Evolutionary conservation across 1,140 invertebrate species (phyloP).

Genomic region (Tetranychus urticae): DNA sequence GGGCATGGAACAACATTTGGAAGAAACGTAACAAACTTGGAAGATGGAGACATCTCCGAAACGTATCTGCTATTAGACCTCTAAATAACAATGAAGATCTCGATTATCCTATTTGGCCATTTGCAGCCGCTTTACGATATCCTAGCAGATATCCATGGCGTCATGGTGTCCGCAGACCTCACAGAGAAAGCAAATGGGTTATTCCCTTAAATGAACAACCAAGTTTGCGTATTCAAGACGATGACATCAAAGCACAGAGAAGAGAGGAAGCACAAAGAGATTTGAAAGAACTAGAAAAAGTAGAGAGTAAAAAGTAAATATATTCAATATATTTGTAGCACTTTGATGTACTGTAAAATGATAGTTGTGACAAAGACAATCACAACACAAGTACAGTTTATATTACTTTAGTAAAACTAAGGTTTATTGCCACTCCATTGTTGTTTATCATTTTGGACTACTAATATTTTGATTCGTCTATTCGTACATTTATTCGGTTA

Average conservation of each 20-base stretch:
- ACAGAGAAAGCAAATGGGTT: constrained; percentile 3
- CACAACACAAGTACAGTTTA: no score
- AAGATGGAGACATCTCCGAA: constrained; percentile 17
- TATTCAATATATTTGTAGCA: no score
- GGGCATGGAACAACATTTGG: constrained; percentile 30
- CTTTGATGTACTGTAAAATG: no score
- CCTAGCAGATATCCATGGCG: constrained; percentile 3
- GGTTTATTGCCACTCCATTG: no score
- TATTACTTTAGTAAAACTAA: no score
- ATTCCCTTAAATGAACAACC: constrained; percentile 7
- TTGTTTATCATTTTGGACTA: no score
- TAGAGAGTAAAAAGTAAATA: not conserved
- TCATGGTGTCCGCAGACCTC: not conserved
- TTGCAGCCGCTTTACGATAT: not conserved
- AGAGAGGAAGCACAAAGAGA: not conserved
- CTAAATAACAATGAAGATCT: constrained; percentile 11
- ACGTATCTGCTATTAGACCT: constrained; percentile 11
- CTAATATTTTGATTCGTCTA: no score
- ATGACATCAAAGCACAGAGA: not conserved
- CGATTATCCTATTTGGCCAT: constrained; percentile 9
- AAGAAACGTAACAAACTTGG: constrained; percentile 14
- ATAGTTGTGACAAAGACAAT: no score
- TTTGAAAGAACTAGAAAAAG: not conserved
- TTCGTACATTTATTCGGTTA: no score
- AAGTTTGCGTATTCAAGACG: not conserved